Evolutionary conservation across 2,113 vertebrate genomes (phyloP).

Genomic region (Erythrolamprus reginae): DNA sequence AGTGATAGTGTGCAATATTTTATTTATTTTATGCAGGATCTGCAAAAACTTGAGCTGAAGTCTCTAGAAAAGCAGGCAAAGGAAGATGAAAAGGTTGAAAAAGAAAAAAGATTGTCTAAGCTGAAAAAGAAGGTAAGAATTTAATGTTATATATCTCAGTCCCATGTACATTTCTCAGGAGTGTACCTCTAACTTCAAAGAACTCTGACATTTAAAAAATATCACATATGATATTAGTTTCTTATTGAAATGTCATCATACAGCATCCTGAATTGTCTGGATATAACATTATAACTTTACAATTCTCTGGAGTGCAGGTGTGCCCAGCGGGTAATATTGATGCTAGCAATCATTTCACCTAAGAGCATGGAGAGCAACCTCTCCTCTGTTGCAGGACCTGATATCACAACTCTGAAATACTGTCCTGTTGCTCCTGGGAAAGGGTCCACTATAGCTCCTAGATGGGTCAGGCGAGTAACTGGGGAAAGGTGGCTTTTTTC

Average conservation of each 20-base stretch:
- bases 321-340: no score
- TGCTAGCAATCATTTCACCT: no score
- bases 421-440: no score
- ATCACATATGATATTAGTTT: neutral
- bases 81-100: slow-evolving; percentile 71
- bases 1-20: neutral
- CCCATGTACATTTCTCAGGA: neutral
- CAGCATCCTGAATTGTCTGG: neutral
- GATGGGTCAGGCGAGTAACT: no score
- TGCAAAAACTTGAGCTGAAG: slow-evolving; percentile 75
- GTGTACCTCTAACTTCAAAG: neutral
- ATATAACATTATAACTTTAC: no score
- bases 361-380: no score
- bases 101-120: slow-evolving; percentile 71
- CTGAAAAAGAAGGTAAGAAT: slow-evolving; percentile 80
- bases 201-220: neutral
- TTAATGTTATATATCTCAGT: neutral
- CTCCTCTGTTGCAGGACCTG: no score
- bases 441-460: no score
- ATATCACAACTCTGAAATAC: no score
- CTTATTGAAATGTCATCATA: neutral
- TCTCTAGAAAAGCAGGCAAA: slow-evolving; percentile 72
- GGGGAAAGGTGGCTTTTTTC: no score
- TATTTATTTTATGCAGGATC: slow-evolving; percentile 69
- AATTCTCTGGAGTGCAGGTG: no score